phyloP scores from a whole-genome alignment of 2,113 vertebrate species.

The Scophthalmus maximus region DNA sequence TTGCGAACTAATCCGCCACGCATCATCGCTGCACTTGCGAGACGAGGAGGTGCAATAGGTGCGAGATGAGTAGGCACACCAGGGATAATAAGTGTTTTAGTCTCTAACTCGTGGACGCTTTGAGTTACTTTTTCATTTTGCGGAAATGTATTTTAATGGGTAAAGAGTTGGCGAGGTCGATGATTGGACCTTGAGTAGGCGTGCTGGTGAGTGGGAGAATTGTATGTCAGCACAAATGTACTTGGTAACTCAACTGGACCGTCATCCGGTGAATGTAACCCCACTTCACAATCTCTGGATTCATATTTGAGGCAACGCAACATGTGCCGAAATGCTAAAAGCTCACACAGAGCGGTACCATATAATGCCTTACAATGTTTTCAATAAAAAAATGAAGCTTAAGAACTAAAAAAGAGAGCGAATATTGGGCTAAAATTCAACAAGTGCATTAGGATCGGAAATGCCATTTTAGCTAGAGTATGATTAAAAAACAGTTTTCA shows the following conservation, averaged over 20 bases:
- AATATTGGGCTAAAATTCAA: too few species aligned
- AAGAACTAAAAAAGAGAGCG: too few species aligned
- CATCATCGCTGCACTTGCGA: neutral
- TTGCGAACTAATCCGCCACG: neutral
- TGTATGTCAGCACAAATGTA: neutral
- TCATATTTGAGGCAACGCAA: neutral
- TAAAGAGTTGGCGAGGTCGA: conserved; percentile 1
- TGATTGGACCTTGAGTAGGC: conserved; percentile 2
- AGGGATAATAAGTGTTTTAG: neutral
- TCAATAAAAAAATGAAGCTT: too few species aligned
- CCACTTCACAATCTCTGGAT: too few species aligned
- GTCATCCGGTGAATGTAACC: neutral
- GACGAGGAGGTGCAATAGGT: neutral
- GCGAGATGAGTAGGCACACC: conserved; percentile 7
- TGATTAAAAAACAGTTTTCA: too few species aligned
- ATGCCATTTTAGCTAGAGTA: too few species aligned
- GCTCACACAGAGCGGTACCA: neutral
- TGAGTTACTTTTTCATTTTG: neutral
- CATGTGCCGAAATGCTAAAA: neutral
- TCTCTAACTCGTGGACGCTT: neutral
- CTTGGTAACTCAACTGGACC: neutral
- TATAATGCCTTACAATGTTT: neutral
- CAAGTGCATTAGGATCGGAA: too few species aligned
- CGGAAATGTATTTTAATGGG: conserved; percentile 24
- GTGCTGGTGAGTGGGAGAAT: conserved; percentile 21